Evolutionary conservation across 2,888 invertebrate species (phyloP).

Genomic region (Deroplatys truncata): DNA sequence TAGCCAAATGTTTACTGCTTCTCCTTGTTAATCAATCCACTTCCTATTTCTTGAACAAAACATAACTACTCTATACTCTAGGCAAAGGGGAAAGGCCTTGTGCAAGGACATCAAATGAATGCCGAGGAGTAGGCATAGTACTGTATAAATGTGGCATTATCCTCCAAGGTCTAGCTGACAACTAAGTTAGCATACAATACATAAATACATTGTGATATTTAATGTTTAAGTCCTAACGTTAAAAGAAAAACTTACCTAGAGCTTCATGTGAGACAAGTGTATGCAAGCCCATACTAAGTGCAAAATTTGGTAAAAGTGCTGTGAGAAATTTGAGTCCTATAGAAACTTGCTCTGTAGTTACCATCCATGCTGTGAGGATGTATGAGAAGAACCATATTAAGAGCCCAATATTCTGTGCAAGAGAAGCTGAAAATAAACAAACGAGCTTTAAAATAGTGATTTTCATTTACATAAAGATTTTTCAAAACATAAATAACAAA

Average conservation of each 20-base stretch:
- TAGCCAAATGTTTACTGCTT: no score
- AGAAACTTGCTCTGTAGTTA: neutral
- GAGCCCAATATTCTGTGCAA: conserved; percentile 37
- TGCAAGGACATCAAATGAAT: no score
- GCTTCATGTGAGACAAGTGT: conserved; percentile 36
- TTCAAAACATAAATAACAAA: neutral
- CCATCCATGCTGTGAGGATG: neutral
- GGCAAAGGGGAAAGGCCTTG: no score
- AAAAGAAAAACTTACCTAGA: conserved; percentile 31
- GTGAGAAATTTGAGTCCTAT: conserved; percentile 32
- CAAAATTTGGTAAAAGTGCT: conserved; percentile 37
- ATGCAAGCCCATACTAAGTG: conserved; percentile 36
- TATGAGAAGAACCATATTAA: conserved; percentile 37
- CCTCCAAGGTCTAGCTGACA: no score
- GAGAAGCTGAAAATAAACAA: conserved; percentile 35
- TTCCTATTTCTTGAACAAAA: no score
- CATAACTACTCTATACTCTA: no score
- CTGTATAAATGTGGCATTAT: no score
- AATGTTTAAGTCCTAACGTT: neutral
- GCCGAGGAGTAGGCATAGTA: no score
- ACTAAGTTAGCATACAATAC: no score
- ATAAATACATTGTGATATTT: no score
- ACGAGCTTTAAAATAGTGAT: neutral
- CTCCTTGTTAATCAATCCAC: no score
- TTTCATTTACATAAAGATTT: neutral